Percentiles rank a stretch among this genome's conserved stretches.
Evolutionary conservation across 1,140 invertebrate species (phyloP).

Genomic region (Ridgeia piscesae): DNA sequence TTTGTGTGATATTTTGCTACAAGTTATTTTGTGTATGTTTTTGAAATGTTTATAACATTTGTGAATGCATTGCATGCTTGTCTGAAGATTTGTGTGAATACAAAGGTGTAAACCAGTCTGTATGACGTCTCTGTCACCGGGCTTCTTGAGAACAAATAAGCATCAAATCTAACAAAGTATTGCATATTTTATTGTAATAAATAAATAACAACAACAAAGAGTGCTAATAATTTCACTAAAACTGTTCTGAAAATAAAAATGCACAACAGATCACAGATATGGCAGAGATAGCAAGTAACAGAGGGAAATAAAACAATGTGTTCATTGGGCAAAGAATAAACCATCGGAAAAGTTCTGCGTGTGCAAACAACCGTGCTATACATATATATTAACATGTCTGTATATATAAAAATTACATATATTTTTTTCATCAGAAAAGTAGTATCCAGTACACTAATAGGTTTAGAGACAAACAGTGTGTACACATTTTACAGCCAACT

Average conservation of each 20-base stretch:
- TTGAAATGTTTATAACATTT: neutral
- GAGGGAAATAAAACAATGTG: neutral
- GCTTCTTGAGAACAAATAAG: neutral
- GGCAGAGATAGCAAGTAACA: neutral
- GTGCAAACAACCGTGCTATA: too few relatives aligned
- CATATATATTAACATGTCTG: too few relatives aligned
- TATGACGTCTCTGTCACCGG: neutral
- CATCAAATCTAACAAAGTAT: neutral
- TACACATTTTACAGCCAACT: neutral
- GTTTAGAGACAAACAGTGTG: neutral
- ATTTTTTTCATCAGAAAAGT: too few relatives aligned
- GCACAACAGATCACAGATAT: neutral
- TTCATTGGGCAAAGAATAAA: neutral
- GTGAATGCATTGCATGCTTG: neutral
- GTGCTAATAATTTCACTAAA: neutral
- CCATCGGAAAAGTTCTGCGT: too few relatives aligned
- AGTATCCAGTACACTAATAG: neutral
- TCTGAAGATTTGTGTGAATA: neutral
- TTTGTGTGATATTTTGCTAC: neutral
- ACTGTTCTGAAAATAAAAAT: neutral
- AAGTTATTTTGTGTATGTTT: too few relatives aligned
- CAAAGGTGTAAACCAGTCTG: neutral
- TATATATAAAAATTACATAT: too few relatives aligned
- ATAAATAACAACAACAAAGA: neutral
- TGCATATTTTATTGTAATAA: conserved; percentile 7